Base-by-base conservation (phyloP, 2,113 vertebrate genomes). In the Rostratula benghalensis region DNA sequence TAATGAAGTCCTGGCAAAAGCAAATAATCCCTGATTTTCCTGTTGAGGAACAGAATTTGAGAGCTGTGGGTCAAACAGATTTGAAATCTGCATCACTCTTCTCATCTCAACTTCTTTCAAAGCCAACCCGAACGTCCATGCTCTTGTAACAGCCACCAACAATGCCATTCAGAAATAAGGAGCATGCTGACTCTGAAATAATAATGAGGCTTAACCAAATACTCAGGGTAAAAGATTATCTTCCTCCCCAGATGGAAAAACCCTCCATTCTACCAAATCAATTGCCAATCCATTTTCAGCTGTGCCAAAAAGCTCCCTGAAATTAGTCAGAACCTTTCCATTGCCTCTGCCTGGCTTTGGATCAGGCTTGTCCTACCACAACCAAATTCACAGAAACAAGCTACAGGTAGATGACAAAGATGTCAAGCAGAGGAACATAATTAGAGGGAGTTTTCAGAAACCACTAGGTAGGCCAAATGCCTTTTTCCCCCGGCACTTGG, bases 401-500 rank as follows among this genome's bases (percentile, higher is more conserved):
- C 45, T 87, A 74, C 37, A 74, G 64, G 77, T 56, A 93, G 56
- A 90, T 71, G 77, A 89, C 82, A 82, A 91, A 93, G 83, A 67
- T 73, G n/a, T 39, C 82, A 87, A 74, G 53, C 79, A 71, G 60
- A 93, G n/a, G 50, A 83, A 89, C 31, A 30, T 68, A 87, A 77
- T 80, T 76, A 37, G 3, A 84, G 68, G 60, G 79, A 86, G 60
- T 93, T 86, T 94, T 94, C 88, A 95, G 71, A 86, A 91, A 90
- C 48, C 81, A 94, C 89, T 92, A 68, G 85, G 95, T 96, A 93
- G 93, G 69, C 82, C 84, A 96, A 94, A 74, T 60, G 46, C 48
- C 37, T 91, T 96, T 87, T 83, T 2, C 77, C 64, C 54, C 35
- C 1, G 17, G 48, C 56, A 94, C 83, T 84, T 80, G 68, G 91